Conservation (phyloP, 2,888 invertebrate species). For the Ptilodon capucinus region DNA sequence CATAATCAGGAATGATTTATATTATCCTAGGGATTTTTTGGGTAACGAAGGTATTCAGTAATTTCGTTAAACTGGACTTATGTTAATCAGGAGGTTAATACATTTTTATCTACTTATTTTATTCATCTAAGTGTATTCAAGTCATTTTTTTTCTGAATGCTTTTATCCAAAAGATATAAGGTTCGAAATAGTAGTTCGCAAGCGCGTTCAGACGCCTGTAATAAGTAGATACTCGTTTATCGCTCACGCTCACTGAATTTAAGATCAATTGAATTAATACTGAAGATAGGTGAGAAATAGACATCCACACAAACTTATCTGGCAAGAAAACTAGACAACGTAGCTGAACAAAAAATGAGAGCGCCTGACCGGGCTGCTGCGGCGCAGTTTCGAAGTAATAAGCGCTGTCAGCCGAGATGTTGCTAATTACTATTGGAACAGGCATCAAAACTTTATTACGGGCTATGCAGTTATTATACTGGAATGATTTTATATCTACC, state of each 20-base stretch:
- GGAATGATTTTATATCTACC: too few relatives aligned
- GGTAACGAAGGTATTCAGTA: neutral
- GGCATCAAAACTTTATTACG: neutral
- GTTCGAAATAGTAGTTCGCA: too few relatives aligned
- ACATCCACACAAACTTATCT: conserved; percentile 21
- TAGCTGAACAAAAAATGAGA: conserved; percentile 38
- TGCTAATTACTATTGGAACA: conserved; percentile 21
- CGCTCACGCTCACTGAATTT: too few relatives aligned
- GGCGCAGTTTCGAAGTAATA: conserved; percentile 37
- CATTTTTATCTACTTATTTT: too few relatives aligned
- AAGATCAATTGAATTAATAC: neutral
- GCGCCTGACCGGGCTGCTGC: conserved; percentile 11
- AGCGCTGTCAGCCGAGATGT: conserved; percentile 21
- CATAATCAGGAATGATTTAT: conserved; percentile 6
- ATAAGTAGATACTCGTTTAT: too few relatives aligned
- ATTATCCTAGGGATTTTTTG: neutral
- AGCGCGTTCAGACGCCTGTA: too few relatives aligned
- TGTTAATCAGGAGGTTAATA: too few relatives aligned
- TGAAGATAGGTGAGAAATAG: neutral
- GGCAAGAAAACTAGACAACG: conserved; percentile 29
- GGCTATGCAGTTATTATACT: too few relatives aligned
- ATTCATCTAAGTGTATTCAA: too few relatives aligned
- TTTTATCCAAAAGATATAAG: too few relatives aligned
- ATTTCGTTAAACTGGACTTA: conserved; percentile 7
- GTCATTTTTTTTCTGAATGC: too few relatives aligned